Evolutionary conservation across 2,888 invertebrate species (phyloP), one percentile per base, ranked within the genome.

Genomic region (Phyllotreta cruciferae): DNA sequence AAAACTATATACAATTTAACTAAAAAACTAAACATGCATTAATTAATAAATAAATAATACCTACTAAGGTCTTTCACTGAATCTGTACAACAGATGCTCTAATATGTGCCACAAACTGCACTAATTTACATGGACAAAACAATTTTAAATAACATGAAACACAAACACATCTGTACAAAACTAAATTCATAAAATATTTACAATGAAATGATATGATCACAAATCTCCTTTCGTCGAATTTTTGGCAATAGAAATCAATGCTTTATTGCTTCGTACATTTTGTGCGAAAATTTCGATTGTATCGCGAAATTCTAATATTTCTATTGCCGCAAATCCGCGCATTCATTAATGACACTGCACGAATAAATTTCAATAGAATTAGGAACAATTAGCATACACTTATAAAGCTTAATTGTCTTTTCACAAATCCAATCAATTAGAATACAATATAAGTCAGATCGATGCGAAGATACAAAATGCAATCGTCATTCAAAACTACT

Each of bases 1-100:
- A 41, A 58, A 58, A 57, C 13, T 60, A 60, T 60, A 47, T 58
- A 58, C 58, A 57, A 39, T 38, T 10, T 42, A 60, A 52, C 52
- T 13, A 44, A 38, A 57, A 52, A 57, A 57, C 13, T 41, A 58
- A 8, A 52, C 50, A 49, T 52, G 50, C 47, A 24, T 14, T 6
- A 56, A 24, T 24, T 24, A 47, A 41, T 58, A 34, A 50, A 50
- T 50, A 58, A 50, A 34, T 50, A 58, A 50, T 14, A 53, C 34
- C 36, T 35, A 49, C 9, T 50, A 49, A 24, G 24, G 8, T 9
- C 39, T 47, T 37, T 50, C 36, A 35, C 37, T 53, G 52, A 35
- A 58, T 58, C 37, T 58, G 50, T 58, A 50, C 50, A 50, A 50
- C 42, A 60, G 60, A 52, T 58, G 58, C 44, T 52, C 52, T 36